A percentile compares a stretch with the other conserved stretches of the same genome.
Evolutionary conservation across 2,888 invertebrate species (phyloP).

Genomic region (Frankliniella fusca): DNA sequence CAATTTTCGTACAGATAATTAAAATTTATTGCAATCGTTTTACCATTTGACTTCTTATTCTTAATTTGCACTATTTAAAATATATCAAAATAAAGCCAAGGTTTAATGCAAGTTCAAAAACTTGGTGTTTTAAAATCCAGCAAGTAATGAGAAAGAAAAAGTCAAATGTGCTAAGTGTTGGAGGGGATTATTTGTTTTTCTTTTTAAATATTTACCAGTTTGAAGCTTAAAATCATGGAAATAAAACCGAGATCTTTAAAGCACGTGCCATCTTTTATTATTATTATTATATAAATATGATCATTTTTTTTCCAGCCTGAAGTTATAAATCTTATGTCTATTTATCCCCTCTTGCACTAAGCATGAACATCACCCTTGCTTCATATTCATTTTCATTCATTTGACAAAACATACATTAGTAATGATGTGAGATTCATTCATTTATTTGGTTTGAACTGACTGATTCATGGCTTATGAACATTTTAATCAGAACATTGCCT

Average conservation of each 20-base stretch:
- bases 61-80: neutral
- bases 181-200: neutral
- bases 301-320: neutral
- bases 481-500: neutral
- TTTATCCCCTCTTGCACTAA: neutral
- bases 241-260: no score
- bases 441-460: neutral
- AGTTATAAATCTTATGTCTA: neutral
- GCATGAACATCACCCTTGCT: neutral
- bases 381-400: neutral
- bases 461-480: neutral
- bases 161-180: neutral
- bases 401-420: neutral
- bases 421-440: neutral
- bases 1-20: neutral
- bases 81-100: no score
- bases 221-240: neutral
- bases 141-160: no score
- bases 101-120: no score
- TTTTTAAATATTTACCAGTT: no score
- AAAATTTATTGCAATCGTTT: neutral
- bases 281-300: neutral
- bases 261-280: neutral
- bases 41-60: neutral
- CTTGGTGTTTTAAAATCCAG: no score